Percentiles rank a stretch among this genome's conserved stretches.
Evolutionary conservation across 2,113 vertebrate genomes (phyloP).

Genomic region (Delphinus delphis): DNA sequence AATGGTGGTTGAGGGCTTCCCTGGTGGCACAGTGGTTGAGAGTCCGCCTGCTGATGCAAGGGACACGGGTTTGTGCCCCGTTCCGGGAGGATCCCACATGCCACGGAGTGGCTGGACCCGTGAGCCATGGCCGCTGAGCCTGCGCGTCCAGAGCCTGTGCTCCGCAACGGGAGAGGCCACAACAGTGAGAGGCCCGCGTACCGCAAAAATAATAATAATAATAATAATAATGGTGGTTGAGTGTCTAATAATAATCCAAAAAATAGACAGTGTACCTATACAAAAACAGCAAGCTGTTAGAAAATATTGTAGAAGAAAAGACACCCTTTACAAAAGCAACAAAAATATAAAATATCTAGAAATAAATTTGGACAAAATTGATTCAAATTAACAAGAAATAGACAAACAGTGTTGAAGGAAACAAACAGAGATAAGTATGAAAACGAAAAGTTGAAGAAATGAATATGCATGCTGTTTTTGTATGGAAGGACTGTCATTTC

Average conservation of each 20-base stretch:
- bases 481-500: conserved; percentile 27
- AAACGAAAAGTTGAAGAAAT: neutral
- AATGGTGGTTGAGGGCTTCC: neutral
- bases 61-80: too few relatives aligned
- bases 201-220: too few relatives aligned
- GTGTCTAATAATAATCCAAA: neutral
- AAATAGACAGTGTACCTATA: neutral
- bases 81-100: too few relatives aligned
- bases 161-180: too few relatives aligned
- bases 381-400: conserved; percentile 48
- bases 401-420: neutral
- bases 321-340: neutral
- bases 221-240: neutral
- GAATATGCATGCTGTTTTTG: conserved; percentile 30
- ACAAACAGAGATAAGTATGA: neutral
- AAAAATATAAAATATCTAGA: conserved; percentile 19
- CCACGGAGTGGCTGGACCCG: too few relatives aligned
- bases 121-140: too few relatives aligned
- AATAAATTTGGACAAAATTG: conserved; percentile 23
- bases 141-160: too few relatives aligned
- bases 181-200: too few relatives aligned
- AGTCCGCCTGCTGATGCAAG: too few relatives aligned
- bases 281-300: neutral
- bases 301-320: neutral
- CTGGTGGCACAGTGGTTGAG: too few relatives aligned